Evolutionary conservation across 2,888 invertebrate species (phyloP).

Genomic region (Nasonia oneida): DNA sequence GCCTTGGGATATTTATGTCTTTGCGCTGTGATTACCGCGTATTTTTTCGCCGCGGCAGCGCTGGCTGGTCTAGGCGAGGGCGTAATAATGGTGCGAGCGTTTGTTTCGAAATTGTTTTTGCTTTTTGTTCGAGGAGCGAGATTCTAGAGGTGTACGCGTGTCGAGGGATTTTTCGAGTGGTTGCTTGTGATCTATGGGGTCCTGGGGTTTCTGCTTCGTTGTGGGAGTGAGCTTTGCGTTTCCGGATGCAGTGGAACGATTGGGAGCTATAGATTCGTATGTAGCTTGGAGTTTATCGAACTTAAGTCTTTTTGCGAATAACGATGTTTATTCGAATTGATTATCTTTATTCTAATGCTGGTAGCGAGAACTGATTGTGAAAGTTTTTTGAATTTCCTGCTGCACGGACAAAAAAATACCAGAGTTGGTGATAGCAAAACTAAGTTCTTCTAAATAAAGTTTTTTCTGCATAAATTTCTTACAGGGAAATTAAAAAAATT

Average conservation of each 20-base stretch:
- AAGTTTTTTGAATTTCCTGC: too few relatives aligned
- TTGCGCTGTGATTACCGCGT: neutral
- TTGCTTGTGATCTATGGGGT: conserved; percentile 47
- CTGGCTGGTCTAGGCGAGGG: neutral
- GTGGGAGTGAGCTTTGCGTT: neutral
- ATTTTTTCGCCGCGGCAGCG: neutral
- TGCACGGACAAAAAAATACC: too few relatives aligned
- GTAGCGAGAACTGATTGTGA: too few relatives aligned
- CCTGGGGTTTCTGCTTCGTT: neutral
- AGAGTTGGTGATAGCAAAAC: neutral
- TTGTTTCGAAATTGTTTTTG: neutral
- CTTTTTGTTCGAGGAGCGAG: neutral
- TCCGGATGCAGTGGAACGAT: neutral
- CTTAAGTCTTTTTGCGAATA: too few relatives aligned
- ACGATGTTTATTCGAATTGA: too few relatives aligned
- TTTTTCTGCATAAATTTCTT: too few relatives aligned
- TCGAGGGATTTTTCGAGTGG: neutral
- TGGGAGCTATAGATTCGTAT: neutral
- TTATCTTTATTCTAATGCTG: too few relatives aligned
- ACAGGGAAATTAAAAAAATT: too few relatives aligned
- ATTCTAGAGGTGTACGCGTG: neutral
- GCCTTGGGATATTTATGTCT: conserved; percentile 25
- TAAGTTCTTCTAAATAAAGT: neutral
- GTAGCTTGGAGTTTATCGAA: neutral
- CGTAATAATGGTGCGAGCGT: conserved; percentile 38